Percentiles rank a stretch among this genome's conserved stretches.
Conservation (phyloP, 1,140 invertebrate species). For the Yoshiicerus persimilis region DNA sequence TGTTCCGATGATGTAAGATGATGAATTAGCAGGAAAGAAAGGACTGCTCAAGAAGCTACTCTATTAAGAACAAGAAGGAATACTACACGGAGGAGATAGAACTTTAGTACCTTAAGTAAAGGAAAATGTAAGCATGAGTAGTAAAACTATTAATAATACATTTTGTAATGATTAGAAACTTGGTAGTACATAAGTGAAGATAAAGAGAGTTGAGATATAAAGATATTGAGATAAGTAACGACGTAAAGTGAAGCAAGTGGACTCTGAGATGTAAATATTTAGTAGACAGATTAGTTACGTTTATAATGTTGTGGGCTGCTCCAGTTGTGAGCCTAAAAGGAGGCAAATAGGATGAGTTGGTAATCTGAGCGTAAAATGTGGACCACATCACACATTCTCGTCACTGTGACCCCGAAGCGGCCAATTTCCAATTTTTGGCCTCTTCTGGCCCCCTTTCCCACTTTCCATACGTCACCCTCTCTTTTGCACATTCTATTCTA, state of each 20-base stretch:
- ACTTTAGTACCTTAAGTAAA: background rate
- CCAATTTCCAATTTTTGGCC: conserved; percentile 24
- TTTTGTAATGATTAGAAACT: background rate
- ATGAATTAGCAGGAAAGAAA: background rate
- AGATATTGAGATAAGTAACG: too few species aligned
- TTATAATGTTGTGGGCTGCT: background rate
- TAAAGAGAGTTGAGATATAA: background rate
- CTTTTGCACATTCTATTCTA: background rate
- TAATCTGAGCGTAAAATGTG: conserved; percentile 29
- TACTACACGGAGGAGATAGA: background rate
- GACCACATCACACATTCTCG: conserved; percentile 23
- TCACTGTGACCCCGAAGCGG: background rate
- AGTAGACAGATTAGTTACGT: background rate
- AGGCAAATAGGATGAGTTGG: conserved; percentile 11
- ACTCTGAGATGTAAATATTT: background rate
- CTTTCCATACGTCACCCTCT: background rate
- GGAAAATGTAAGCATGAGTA: background rate
- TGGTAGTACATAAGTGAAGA: too few species aligned
- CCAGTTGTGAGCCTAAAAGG: conserved; percentile 11
- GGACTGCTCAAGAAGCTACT: too few species aligned
- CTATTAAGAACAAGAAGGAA: too few species aligned
- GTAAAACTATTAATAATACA: background rate
- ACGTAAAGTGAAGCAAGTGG: background rate
- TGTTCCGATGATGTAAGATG: background rate
- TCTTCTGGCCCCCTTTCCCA: conserved; percentile 24